A percentile compares a stretch with the other conserved stretches of the same genome.
Conservation (phyloP, 2,113 vertebrate species). For the Aleadryas rufinucha region DNA sequence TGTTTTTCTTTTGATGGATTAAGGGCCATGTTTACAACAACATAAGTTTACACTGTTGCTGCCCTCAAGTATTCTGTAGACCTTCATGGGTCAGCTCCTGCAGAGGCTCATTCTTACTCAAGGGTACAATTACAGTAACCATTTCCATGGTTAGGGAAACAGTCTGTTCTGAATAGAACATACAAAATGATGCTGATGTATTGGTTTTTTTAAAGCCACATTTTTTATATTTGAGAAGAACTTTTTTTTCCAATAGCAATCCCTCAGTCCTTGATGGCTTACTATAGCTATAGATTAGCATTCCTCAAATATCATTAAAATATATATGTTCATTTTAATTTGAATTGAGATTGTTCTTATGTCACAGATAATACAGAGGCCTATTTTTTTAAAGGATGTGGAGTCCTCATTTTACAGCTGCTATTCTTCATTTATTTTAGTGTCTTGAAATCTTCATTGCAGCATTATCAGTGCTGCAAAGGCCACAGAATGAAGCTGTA, state of each 20-base stretch:
- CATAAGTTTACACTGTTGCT: slow-evolving; percentile 60
- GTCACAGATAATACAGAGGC: background rate
- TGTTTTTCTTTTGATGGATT: slow-evolving; percentile 59
- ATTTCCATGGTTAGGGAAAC: background rate
- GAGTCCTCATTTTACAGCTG: background rate
- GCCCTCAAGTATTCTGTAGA: slow-evolving; percentile 47
- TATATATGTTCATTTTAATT: background rate
- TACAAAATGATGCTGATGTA: background rate
- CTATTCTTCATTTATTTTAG: background rate
- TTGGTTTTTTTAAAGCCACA: background rate
- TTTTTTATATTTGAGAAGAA: background rate
- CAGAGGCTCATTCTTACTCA: slow-evolving; percentile 37
- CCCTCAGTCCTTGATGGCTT: background rate
- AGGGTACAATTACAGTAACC: slow-evolving; percentile 46
- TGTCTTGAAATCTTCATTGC: background rate
- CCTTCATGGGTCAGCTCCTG: slow-evolving; percentile 56
- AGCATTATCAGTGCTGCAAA: background rate
- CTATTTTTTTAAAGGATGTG: background rate
- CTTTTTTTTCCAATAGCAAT: background rate
- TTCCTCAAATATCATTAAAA: background rate
- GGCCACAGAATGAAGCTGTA: background rate
- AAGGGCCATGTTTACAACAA: slow-evolving; percentile 60
- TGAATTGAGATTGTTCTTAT: background rate
- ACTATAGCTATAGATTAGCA: background rate
- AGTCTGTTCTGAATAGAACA: background rate